These are phyloP conservation scores for Anguilla marmorata DNA, from an alignment of 2,797 vertebrate species.

Conservation along the genomic window DNA sequence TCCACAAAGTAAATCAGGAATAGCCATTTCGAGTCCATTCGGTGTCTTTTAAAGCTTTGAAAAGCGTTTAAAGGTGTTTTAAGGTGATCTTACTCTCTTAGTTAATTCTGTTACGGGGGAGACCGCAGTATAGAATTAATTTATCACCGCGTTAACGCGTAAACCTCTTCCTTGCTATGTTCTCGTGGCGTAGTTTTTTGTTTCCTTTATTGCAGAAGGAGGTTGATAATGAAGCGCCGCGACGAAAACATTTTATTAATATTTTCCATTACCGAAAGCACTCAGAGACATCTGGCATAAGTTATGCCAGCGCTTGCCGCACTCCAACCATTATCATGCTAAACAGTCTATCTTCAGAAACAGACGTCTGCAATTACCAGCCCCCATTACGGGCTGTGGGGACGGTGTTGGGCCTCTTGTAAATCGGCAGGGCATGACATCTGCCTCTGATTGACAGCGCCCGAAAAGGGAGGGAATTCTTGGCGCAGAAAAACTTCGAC, in stretches of 20 bases:
- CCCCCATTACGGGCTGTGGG: constrained; percentile 49
- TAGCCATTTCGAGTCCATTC: background rate
- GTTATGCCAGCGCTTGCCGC: constrained; percentile 39
- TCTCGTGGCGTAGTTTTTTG: background rate
- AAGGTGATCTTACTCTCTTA: background rate
- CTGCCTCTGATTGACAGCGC: constrained; percentile 27
- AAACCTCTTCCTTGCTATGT: background rate
- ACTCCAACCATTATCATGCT: constrained; percentile 50
- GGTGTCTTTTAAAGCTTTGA: background rate
- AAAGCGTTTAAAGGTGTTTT: background rate
- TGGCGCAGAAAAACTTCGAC: background rate
- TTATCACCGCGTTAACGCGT: background rate
- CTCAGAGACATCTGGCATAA: constrained; percentile 28
- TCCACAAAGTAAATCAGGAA: background rate
- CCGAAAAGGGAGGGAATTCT: constrained; percentile 7
- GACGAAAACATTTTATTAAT: constrained; percentile 42
- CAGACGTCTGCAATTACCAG: constrained; percentile 52
- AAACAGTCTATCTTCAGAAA: constrained; percentile 50
- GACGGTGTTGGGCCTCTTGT: constrained; percentile 51
- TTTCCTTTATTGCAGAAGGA: constrained; percentile 30
- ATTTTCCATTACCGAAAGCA: constrained; percentile 23
- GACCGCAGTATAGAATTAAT: background rate
- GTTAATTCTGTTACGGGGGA: background rate
- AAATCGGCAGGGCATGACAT: constrained; percentile 50
- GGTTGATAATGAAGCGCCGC: constrained; percentile 36